Evolutionary conservation across 1,140 invertebrate genomes (phyloP), one percentile per base, ranked within the genome.

Genomic region (Drosophila nikananu): DNA sequence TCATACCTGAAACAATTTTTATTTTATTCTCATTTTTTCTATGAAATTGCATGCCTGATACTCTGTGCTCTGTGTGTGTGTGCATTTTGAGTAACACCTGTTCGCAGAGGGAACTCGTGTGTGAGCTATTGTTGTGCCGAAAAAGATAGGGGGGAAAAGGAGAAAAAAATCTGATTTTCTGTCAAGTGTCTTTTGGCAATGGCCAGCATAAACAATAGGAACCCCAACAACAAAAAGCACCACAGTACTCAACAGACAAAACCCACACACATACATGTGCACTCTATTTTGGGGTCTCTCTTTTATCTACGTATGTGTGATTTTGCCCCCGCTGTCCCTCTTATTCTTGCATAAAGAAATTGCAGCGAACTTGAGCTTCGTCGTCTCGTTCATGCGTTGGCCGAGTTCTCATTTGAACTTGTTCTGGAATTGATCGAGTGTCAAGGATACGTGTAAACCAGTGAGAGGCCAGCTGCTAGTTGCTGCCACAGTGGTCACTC

Each of bases 131-230:
- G 58, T 60, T 81, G 75, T 74, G 62, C 58, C 41, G 63, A 55
- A 59, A 51, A 58, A 19, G 25, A 51, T 19, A 58, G 21, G 35
- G 8, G 46, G 23, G 12, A 55, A 57, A 23, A 37, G 30, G 19
- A 21, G 0, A 25, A 17, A 30, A 58, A 78, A 81, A 51, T 41
- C 61, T 30, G 63, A 81, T 57, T 57, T 55, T 87, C 83, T 78
- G 84, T 89, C 84, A 87, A 89, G 84, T 89, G 77, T 78, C 83
- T 83, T 78, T 83, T 81, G 83, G 78, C 84, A 89, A 81, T 83
- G 84, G 72, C 67, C 70, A 83, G 68, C 70, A 83, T 89, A 87
- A 84, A 83, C 84, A 87, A 89, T 84, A 64, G 65, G 23, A 63
- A 15, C 48, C 58, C 65, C 46, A 65, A 61, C 51, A 67, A 37